Percentiles rank a stretch among this genome's conserved stretches.
phyloP scores from a whole-genome alignment of 2,888 invertebrate species.

The Synanthedon myopaeformis region DNA sequence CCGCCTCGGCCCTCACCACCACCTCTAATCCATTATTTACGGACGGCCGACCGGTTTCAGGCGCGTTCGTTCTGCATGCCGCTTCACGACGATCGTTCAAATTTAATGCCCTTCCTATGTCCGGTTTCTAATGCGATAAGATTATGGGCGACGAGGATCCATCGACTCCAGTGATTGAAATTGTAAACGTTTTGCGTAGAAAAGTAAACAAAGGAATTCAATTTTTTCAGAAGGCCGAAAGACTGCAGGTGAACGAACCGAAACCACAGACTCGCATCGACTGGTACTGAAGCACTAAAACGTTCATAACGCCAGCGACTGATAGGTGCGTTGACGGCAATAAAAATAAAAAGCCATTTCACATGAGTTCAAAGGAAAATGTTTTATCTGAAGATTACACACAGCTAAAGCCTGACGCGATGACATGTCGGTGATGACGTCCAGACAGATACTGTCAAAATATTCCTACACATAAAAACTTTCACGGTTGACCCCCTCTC shows the following conservation, averaged over 20 bases:
- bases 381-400: no score
- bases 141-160: conserved; percentile 38
- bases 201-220: background rate
- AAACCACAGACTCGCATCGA: conserved; percentile 20
- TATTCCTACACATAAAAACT: conserved; percentile 23
- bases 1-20: conserved; percentile 41
- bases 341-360: conserved; percentile 31
- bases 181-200: background rate
- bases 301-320: conserved; percentile 40
- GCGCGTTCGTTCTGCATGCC: conserved; percentile 58
- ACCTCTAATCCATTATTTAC: conserved; percentile 69
- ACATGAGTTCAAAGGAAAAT: conserved; percentile 16
- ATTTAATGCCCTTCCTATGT: conserved; percentile 69
- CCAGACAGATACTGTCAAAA: conserved; percentile 2
- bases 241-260: conserved; percentile 37
- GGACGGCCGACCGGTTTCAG: conserved; percentile 68
- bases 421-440: background rate
- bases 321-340: conserved; percentile 29
- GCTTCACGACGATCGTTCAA: conserved; percentile 60
- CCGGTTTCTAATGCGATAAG: conserved; percentile 65
- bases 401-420: background rate
- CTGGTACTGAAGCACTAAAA: conserved; percentile 37
- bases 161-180: background rate
- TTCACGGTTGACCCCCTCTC: conserved; percentile 32
- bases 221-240: conserved; percentile 6